phyloP scores from a whole-genome alignment of 2,113 vertebrate genomes.

The Chamaea fasciata region DNA sequence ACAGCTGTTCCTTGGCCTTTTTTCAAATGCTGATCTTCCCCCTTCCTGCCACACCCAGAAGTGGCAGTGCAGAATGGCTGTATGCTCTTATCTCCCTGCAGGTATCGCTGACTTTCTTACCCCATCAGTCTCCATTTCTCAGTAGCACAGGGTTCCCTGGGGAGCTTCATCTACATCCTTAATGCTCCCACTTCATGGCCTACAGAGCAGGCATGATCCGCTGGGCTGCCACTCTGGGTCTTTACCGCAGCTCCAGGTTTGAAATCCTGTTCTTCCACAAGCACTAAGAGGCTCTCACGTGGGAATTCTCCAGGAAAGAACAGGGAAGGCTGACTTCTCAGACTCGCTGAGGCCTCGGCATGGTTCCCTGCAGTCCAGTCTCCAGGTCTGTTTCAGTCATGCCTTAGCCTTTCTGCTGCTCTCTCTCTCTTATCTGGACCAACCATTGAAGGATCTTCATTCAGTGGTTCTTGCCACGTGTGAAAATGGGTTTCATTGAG shows the following conservation, averaged over 20 bases:
- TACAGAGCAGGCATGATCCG: background rate
- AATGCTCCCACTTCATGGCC: background rate
- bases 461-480: background rate
- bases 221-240: background rate
- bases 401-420: background rate
- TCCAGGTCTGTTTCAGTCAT: background rate
- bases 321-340: background rate
- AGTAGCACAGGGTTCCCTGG: background rate
- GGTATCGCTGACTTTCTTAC: fast-evolving
- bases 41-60: background rate
- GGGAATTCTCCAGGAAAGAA: background rate
- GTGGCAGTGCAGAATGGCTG: fast-evolving
- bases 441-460: background rate
- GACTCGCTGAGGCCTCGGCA: no score
- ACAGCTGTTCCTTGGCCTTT: background rate
- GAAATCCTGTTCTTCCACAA: background rate
- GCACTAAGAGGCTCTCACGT: background rate
- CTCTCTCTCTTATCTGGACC: background rate
- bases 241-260: background rate
- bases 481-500: background rate
- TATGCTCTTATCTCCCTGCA: background rate
- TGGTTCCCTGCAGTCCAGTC: background rate
- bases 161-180: background rate
- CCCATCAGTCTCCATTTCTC: background rate
- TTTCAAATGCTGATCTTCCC: background rate